Evolutionary conservation across 2,113 vertebrate species (phyloP).

Genomic region (Onychorhynchus coronatus): DNA sequence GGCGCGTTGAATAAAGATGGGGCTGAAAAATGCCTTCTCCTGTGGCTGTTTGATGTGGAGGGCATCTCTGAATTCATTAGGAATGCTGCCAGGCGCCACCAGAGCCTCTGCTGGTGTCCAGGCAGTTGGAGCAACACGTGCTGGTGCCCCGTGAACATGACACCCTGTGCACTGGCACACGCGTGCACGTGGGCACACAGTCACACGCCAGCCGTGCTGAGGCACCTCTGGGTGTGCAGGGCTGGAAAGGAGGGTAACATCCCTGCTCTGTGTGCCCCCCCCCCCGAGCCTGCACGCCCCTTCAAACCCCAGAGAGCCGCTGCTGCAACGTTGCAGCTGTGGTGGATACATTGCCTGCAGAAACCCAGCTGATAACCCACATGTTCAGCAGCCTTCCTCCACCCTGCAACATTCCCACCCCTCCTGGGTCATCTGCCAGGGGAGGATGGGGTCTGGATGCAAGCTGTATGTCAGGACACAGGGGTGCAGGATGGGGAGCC

Average conservation of each 20-base stretch:
- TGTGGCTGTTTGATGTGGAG: not conserved
- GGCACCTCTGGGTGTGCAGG: not conserved
- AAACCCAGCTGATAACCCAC: not conserved
- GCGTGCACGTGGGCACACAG: accelerated
- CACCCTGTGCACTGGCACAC: accelerated
- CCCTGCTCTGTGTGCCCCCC: accelerated
- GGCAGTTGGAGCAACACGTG: not conserved
- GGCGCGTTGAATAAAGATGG: not conserved
- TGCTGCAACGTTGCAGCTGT: accelerated
- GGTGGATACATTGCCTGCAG: not conserved
- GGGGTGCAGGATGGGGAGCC: not conserved
- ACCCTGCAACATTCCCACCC: accelerated
- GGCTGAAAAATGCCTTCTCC: not conserved
- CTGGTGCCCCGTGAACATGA: not conserved
- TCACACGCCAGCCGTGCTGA: accelerated
- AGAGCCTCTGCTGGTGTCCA: not conserved
- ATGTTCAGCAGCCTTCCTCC: accelerated
- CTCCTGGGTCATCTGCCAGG: not conserved
- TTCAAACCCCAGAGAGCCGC: not conserved
- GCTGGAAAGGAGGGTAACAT: not conserved
- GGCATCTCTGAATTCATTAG: not conserved
- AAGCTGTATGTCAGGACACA: not conserved
- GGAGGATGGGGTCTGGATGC: not conserved
- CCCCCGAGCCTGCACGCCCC: accelerated
- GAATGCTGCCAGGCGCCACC: not conserved